Evolutionary conservation across 1,140 invertebrate genomes (phyloP).

Genomic region (Neomicropteryx cornuta): DNA sequence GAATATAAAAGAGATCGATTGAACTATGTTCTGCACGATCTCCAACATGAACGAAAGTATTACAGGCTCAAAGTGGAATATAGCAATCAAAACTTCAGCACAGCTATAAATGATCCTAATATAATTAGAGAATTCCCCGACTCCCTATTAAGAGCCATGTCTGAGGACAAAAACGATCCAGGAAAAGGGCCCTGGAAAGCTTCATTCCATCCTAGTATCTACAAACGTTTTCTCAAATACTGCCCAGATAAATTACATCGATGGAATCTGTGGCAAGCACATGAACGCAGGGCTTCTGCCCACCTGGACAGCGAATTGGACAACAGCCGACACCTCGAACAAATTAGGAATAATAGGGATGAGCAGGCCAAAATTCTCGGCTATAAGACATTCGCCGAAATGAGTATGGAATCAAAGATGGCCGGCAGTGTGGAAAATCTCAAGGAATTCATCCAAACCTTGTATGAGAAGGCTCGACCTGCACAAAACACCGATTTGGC

Average conservation of each 20-base stretch:
- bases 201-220: conserved; percentile 59
- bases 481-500: conserved; percentile 67
- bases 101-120: conserved; percentile 51
- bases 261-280: conserved; percentile 74
- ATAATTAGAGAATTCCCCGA: conserved; percentile 64
- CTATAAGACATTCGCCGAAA: conserved; percentile 65
- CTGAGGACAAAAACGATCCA: conserved; percentile 45
- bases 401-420: conserved; percentile 95
- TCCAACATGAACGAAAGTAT: conserved; percentile 41
- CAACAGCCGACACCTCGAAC: conserved; percentile 65
- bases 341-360: conserved; percentile 56
- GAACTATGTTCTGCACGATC: conserved; percentile 29
- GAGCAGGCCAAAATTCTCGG: conserved; percentile 69
- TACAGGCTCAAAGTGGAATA: conserved; percentile 53
- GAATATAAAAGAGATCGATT: conserved; percentile 35
- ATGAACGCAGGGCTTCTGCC: conserved; percentile 56
- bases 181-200: conserved; percentile 69
- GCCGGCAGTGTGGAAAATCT: conserved; percentile 73
- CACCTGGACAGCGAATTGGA: conserved; percentile 50
- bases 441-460: conserved; percentile 55
- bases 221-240: conserved; percentile 65
- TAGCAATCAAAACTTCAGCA: conserved; percentile 50
- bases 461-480: conserved; percentile 54
- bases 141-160: conserved; percentile 53
- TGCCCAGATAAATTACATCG: conserved; percentile 66